Evolutionary conservation across 2,113 vertebrate genomes (phyloP).

Genomic region (Cynocephalus volans): DNA sequence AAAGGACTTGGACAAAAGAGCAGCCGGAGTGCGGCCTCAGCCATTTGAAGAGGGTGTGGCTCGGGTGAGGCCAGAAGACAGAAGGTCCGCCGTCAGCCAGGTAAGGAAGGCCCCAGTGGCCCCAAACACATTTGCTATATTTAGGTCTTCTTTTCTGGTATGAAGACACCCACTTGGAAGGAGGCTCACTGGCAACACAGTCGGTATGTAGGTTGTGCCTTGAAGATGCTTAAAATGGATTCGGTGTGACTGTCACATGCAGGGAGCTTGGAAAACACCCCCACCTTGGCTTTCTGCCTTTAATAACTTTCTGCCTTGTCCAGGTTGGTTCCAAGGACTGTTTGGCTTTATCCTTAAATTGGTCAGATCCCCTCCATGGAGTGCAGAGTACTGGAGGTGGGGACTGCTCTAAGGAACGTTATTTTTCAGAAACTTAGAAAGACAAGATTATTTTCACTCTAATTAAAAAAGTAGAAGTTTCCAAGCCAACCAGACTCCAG

Average conservation of each 20-base stretch:
- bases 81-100: not conserved
- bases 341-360: conserved; percentile 46
- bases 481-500: conserved; percentile 14
- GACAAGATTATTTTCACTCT: conserved; percentile 72
- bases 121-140: not conserved
- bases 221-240: conserved; percentile 55
- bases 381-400: conserved; percentile 66
- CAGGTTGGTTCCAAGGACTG: not conserved
- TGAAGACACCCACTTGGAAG: not conserved
- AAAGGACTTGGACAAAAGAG: not conserved
- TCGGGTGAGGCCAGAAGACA: not conserved
- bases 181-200: conserved; percentile 45
- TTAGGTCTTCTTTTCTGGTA: conserved; percentile 24
- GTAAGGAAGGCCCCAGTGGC: not conserved
- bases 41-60: not conserved
- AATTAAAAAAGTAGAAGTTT: conserved; percentile 80
- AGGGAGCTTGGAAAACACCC: conserved; percentile 79
- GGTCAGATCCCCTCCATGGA: conserved; percentile 72
- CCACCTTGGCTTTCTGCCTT: conserved; percentile 69
- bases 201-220: not conserved
- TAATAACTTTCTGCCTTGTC: conserved; percentile 72
- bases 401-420: conserved; percentile 80
- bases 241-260: conserved; percentile 69
- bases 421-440: conserved; percentile 85
- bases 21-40: not conserved